Evolutionary conservation across 2,888 invertebrate species (phyloP).

Genomic region (Flabesymbios commensalis): DNA sequence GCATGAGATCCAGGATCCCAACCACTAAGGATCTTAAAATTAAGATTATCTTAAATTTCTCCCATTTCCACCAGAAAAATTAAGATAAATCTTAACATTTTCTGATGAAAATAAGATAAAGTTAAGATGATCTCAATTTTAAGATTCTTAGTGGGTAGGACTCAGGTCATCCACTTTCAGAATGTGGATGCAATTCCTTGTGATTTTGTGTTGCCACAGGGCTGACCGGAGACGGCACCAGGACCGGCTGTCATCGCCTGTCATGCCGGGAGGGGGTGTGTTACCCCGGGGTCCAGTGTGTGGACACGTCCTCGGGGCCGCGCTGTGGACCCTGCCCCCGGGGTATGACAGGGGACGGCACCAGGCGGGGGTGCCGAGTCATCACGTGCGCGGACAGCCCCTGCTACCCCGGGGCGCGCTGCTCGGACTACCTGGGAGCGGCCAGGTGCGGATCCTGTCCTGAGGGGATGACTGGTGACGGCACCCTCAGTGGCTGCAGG

Average conservation of each 20-base stretch:
- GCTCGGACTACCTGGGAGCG: slow-evolving; percentile 63
- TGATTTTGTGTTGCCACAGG: too few relatives aligned
- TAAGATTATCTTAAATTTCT: not conserved
- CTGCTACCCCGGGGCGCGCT: slow-evolving; percentile 32
- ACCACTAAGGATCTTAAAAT: too few relatives aligned
- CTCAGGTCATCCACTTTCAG: too few relatives aligned
- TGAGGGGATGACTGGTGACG: slow-evolving; percentile 65
- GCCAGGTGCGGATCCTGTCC: slow-evolving; percentile 70
- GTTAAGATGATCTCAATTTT: not conserved
- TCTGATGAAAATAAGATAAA: not conserved
- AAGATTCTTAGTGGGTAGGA: too few relatives aligned
- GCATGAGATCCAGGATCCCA: too few relatives aligned
- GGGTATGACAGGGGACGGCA: slow-evolving; percentile 76
- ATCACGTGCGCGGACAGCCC: slow-evolving; percentile 26
- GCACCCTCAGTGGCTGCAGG: slow-evolving; percentile 20
- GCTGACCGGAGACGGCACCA: slow-evolving; percentile 9
- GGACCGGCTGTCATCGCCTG: slow-evolving; percentile 39
- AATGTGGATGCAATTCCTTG: too few relatives aligned
- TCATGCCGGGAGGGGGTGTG: slow-evolving; percentile 76
- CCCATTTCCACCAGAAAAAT: not conserved
- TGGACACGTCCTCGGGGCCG: slow-evolving; percentile 49
- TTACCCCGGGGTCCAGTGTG: slow-evolving; percentile 64
- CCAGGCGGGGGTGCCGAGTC: slow-evolving; percentile 63
- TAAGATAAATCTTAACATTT: not conserved
- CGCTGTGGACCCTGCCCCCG: slow-evolving; percentile 75